Evolutionary conservation across 2,113 vertebrate genomes (phyloP).

Genomic region (Oceanites oceanicus): DNA sequence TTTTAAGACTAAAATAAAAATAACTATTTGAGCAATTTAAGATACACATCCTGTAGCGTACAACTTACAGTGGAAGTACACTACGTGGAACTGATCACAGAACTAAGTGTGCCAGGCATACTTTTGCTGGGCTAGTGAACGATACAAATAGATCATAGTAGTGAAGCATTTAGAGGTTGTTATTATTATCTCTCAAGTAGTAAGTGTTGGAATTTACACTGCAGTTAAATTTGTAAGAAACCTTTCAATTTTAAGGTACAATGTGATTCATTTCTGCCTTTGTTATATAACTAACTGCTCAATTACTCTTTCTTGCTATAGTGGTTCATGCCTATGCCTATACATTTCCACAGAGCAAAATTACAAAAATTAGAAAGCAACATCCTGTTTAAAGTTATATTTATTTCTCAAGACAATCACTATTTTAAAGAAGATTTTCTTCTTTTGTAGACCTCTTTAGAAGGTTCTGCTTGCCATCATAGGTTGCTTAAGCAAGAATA

Average conservation of each 20-base stretch:
- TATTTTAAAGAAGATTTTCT: neutral
- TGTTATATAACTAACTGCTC: neutral
- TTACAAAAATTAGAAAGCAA: conserved; percentile 13
- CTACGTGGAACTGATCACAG: neutral
- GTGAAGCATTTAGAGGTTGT: neutral
- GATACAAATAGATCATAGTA: neutral
- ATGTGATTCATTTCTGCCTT: neutral
- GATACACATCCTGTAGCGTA: neutral
- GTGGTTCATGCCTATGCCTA: neutral
- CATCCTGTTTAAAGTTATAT: neutral
- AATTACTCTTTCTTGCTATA: conserved; percentile 53
- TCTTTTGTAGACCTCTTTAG: neutral
- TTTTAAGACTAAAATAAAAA: neutral
- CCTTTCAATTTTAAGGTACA: neutral
- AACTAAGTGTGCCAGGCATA: neutral
- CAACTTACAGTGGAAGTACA: neutral
- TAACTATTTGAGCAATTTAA: neutral
- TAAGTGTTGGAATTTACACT: neutral
- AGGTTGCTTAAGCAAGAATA: neutral
- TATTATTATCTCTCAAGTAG: neutral
- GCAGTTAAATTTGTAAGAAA: neutral
- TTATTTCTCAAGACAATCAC: conserved; percentile 16
- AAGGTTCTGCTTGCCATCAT: neutral
- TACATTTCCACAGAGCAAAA: conserved; percentile 24
- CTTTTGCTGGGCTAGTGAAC: neutral